These are phyloP conservation scores for Caenorhabditis tropicalis DNA, from an alignment of 1,140 invertebrate species.

Conservation along the genomic window DNA sequence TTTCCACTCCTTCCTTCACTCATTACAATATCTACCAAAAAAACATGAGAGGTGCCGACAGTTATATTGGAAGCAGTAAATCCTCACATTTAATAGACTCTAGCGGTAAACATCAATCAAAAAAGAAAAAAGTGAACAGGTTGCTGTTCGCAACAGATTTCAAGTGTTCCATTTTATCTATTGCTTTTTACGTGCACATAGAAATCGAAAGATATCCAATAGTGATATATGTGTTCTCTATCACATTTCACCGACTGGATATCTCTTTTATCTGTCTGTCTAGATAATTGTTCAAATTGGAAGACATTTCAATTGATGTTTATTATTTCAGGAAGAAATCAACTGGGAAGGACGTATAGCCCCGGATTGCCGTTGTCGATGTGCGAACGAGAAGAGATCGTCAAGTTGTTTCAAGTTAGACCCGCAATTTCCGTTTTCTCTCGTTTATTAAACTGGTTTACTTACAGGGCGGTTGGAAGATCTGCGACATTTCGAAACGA, in stretches of 20 bases:
- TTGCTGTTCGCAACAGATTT: not conserved
- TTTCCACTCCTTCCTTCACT: not conserved
- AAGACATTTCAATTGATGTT: not conserved
- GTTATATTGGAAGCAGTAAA: constrained; percentile 11
- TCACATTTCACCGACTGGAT: not conserved
- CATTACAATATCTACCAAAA: not conserved
- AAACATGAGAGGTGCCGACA: not conserved
- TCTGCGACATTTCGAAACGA: constrained; percentile 70
- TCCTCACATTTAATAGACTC: not conserved
- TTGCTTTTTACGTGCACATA: not conserved
- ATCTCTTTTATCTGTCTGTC: not conserved
- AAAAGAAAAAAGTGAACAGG: not conserved
- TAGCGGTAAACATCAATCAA: not conserved
- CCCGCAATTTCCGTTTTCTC: not conserved
- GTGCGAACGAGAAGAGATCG: constrained; percentile 67
- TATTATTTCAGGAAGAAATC: constrained; percentile 64
- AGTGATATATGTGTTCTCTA: not conserved
- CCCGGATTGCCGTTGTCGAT: constrained; percentile 69
- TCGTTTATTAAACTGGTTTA: not conserved
- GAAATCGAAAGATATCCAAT: not conserved
- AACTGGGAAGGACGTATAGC: constrained; percentile 67
- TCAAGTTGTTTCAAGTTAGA: constrained; percentile 61
- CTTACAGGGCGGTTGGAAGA: constrained; percentile 69
- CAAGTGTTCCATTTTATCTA: not conserved
- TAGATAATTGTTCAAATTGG: not conserved